Conservation (phyloP, 2,888 invertebrate species). For the Caenorhabditis becei region DNA sequence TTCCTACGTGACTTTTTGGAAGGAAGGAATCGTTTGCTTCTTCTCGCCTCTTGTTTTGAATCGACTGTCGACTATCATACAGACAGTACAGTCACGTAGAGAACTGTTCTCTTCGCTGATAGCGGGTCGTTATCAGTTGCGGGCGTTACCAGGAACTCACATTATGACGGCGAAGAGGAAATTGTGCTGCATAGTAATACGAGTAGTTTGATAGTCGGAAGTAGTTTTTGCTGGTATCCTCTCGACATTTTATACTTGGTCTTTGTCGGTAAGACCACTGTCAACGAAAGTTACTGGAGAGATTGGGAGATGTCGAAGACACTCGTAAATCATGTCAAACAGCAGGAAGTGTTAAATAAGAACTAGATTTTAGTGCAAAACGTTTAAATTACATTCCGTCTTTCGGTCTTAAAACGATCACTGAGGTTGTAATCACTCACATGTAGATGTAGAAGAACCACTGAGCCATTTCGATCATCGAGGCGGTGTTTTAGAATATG, state of each 20-base stretch:
- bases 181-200: constrained; percentile 5
- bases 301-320: constrained; percentile 21
- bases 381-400: no score
- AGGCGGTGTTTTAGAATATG: neutral
- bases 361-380: neutral
- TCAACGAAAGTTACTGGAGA: constrained; percentile 4
- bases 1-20: constrained; percentile 46
- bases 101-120: constrained; percentile 4
- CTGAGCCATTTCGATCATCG: constrained; percentile 13
- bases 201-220: neutral
- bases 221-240: neutral
- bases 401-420: no score
- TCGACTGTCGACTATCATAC: constrained; percentile 7
- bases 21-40: neutral
- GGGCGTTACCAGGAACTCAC: constrained; percentile 29
- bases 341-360: neutral
- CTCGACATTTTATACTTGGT: constrained; percentile 29
- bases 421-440: constrained; percentile 17
- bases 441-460: constrained; percentile 33
- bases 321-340: neutral
- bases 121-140: constrained; percentile 11
- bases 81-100: constrained; percentile 42
- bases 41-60: constrained; percentile 29
- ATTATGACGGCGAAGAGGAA: constrained; percentile 9
- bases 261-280: constrained; percentile 13